Evolutionary conservation across 2,888 invertebrate genomes (phyloP).

Genomic region (Chesias legatella): DNA sequence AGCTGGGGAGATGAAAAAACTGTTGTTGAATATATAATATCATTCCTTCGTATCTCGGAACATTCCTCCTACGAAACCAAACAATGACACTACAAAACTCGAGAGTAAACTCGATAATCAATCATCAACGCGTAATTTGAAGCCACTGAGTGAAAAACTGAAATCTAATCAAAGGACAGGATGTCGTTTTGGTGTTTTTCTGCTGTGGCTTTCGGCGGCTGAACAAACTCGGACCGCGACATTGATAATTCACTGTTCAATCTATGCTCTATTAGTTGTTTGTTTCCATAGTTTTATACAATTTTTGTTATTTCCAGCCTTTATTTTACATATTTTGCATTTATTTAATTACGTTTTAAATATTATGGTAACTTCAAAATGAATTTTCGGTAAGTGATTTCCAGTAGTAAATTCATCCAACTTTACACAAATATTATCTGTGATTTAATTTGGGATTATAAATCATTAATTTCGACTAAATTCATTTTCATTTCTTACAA

Average conservation of each 20-base stretch:
- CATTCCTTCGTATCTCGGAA: constrained; percentile 1
- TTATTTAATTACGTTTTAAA: no score
- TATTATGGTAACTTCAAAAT: no score
- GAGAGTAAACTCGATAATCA: constrained; percentile 70
- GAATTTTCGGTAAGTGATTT: no score
- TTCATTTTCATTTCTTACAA: no score
- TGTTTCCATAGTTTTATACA: no score
- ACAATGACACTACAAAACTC: constrained; percentile 61
- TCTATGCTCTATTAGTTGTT: constrained; percentile 41
- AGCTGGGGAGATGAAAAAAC: no score
- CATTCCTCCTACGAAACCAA: constrained; percentile 43
- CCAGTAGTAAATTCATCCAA: no score
- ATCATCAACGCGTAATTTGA: constrained; percentile 68
- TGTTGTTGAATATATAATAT: not conserved
- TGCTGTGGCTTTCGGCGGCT: constrained; percentile 48
- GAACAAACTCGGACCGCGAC: constrained; percentile 73
- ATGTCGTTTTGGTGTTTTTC: constrained; percentile 61
- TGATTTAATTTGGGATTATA: no score
- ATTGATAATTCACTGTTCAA: constrained; percentile 74
- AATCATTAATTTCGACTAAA: no score
- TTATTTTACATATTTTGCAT: no score
- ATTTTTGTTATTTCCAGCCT: no score
- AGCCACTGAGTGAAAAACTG: constrained; percentile 49
- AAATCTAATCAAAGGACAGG: constrained; percentile 64
- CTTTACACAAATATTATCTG: no score